Conservation (phyloP, 2,888 invertebrate genomes). For the Xanthia icteritia region DNA sequence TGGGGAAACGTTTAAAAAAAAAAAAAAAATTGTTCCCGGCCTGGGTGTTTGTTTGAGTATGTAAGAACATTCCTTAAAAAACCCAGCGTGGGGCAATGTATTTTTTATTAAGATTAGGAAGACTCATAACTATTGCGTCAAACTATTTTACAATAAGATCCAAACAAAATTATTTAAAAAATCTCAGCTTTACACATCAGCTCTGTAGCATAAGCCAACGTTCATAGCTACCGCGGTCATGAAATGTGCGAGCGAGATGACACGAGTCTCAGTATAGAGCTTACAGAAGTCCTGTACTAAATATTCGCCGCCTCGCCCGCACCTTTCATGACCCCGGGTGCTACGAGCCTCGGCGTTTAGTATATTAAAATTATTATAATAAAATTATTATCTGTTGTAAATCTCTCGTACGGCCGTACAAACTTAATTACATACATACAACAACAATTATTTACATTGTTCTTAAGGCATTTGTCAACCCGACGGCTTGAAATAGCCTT, state of each 20-base stretch:
- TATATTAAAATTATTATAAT: conserved; percentile 40
- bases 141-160: conserved; percentile 4
- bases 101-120: background rate
- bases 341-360: background rate
- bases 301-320: background rate
- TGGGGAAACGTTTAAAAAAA: too few relatives aligned
- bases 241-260: background rate
- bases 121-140: background rate
- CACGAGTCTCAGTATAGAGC: background rate
- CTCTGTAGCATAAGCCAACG: background rate
- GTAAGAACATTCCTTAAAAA: background rate
- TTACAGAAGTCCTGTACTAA: background rate
- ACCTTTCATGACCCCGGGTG: background rate
- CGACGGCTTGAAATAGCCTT: conserved; percentile 37
- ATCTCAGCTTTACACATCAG: conserved; percentile 10
- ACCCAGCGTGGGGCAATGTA: background rate
- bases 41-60: background rate
- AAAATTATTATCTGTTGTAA: conserved; percentile 47
- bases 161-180: conserved; percentile 4
- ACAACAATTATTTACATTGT: conserved; percentile 77
- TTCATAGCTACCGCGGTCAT: background rate
- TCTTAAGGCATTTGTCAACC: conserved; percentile 73
- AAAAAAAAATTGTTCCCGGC: too few relatives aligned
- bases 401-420: conserved; percentile 45
- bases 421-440: conserved; percentile 70